Base-by-base conservation (phyloP, 2,113 vertebrate genomes). In the Lichenostomus cassidix region DNA sequence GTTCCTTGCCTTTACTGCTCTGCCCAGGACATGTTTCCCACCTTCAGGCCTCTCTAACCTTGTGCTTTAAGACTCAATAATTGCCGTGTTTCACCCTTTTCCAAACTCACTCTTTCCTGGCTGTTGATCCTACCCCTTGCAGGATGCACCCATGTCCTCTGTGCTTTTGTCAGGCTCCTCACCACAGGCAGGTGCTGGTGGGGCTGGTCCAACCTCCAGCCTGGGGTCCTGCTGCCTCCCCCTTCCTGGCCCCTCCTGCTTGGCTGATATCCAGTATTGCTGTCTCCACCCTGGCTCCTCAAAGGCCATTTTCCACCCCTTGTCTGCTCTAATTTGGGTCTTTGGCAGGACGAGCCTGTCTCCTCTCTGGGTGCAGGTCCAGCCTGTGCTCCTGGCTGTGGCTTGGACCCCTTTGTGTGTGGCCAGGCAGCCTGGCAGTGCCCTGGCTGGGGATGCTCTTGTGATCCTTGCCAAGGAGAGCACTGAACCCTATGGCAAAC, bases 81-180 rank as follows among this genome's bases (percentile, higher is more conserved):
- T 49, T 79, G 28, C 55, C 50, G 9, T 7, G 42, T 70, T 69
- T 53, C 9, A 39, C 18, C 7, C 4, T 78, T 90, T 70, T 18
- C 41, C 46, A 73, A 59, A 16, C 10, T 42, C 21, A 28, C 9
- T 42, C 52, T 31, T 71, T 29, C 37, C 53, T 25, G 14, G 27
- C 21, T 62, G 31, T 60, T 4, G 1, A 31, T 53, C 28, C 27
- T 60, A 37, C 29, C 39, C 0, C 0, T 15, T 35, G 33, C 50
- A 50, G 52, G 83, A 41, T 37, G 55, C 0, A 0, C 10, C 41
- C 3, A 0, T 9, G 27, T 33, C 29, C 65, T 41, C 59, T 18
- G 15, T 42, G 58, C 25, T 79, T 58, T 49, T 18, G 11, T 16
- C 79, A 58, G 52, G 41, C 41, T 42, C 44, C 77, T 77, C 31